These are phyloP conservation scores for Rhagoletis pomonella DNA, from an alignment of 1,140 invertebrate species.

Conservation along the genomic window DNA sequence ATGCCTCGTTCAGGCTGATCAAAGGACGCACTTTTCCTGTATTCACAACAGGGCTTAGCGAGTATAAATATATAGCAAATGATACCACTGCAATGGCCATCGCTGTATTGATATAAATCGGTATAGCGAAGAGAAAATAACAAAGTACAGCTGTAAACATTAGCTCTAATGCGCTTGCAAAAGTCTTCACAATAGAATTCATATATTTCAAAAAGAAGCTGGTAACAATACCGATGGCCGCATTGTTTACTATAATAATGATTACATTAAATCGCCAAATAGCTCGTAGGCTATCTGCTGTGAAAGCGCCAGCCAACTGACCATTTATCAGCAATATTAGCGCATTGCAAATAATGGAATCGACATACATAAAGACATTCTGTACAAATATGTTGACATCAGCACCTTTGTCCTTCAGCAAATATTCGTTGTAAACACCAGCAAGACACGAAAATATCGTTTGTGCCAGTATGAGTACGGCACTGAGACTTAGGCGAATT, in stretches of 20 bases:
- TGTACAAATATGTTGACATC: slow-evolving; percentile 93
- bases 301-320: slow-evolving; percentile 78
- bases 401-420: slow-evolving; percentile 89
- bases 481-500: slow-evolving; percentile 77
- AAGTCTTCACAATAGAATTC: slow-evolving; percentile 97
- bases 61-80: slow-evolving; percentile 89
- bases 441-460: slow-evolving; percentile 94
- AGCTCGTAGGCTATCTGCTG: slow-evolving; percentile 76
- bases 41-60: slow-evolving; percentile 89
- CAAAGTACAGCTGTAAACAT: slow-evolving; percentile 93
- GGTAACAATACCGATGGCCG: slow-evolving; percentile 93
- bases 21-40: slow-evolving; percentile 70
- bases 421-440: slow-evolving; percentile 97
- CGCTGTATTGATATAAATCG: slow-evolving; percentile 88
- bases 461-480: slow-evolving; percentile 86
- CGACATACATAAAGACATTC: slow-evolving; percentile 97
- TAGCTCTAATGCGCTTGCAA: slow-evolving; percentile 94
- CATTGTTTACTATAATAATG: slow-evolving; percentile 91
- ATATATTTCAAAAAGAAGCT: slow-evolving; percentile 94
- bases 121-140: slow-evolving; percentile 91
- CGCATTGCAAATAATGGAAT: slow-evolving; percentile 94
- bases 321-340: slow-evolving; percentile 81
- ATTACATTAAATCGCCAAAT: slow-evolving; percentile 83
- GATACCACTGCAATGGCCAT: slow-evolving; percentile 89
- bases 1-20: slow-evolving; percentile 60